Evolutionary conservation across 1,140 invertebrate genomes (phyloP).

Genomic region (Leptinotarsa defecta): DNA sequence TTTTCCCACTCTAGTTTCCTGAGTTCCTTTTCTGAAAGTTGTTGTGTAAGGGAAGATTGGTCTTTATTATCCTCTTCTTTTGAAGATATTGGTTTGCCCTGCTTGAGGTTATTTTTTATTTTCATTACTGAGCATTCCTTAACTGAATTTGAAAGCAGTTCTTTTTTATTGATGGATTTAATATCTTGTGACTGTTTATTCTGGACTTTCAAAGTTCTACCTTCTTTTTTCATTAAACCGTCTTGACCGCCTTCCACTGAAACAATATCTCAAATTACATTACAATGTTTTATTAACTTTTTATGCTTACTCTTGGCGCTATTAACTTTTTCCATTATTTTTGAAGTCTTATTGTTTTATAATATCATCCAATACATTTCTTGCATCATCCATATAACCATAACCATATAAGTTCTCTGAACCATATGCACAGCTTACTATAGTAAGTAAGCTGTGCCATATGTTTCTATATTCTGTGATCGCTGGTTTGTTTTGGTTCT

Average conservation of each 20-base stretch:
- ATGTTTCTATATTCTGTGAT: too few species aligned
- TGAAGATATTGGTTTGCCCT: neutral
- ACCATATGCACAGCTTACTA: too few species aligned
- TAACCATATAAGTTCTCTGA: too few species aligned
- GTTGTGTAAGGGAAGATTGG: neutral
- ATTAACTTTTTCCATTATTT: neutral
- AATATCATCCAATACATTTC: too few species aligned
- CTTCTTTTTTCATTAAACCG: constrained; percentile 47
- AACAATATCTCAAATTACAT: neutral
- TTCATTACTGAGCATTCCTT: constrained; percentile 12
- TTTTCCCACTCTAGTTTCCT: constrained; percentile 49
- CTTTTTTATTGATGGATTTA: constrained; percentile 11
- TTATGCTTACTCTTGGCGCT: neutral
- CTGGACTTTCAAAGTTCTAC: constrained; percentile 42
- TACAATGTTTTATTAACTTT: neutral
- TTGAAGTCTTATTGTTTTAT: neutral
- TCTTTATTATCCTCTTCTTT: neutral
- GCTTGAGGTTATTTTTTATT: neutral
- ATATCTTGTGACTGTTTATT: constrained; percentile 24
- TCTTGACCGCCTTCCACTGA: constrained; percentile 35
- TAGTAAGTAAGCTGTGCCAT: too few species aligned
- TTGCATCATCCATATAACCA: too few species aligned
- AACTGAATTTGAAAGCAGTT: neutral
- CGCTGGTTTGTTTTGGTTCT: too few species aligned
- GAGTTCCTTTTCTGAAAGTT: constrained; percentile 42